Evolutionary conservation across 2,888 invertebrate genomes (phyloP).

Genomic region (Pyrocoelia pectoralis): DNA sequence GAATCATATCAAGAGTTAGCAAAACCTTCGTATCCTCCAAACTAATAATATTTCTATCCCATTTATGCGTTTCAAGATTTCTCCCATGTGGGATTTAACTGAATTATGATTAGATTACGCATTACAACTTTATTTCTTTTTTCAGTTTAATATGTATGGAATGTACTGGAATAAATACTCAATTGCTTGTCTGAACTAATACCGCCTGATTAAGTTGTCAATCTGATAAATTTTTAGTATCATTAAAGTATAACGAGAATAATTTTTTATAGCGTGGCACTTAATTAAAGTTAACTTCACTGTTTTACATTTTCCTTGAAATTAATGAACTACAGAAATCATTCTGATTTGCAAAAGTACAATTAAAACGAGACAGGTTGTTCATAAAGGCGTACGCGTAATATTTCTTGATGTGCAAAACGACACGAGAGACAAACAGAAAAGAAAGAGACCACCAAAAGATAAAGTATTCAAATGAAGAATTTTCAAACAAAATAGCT

Average conservation of each 20-base stretch:
- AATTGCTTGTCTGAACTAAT: background rate
- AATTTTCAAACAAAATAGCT: slow-evolving; percentile 22
- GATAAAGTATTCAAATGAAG: slow-evolving; percentile 24
- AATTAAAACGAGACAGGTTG: slow-evolving; percentile 8
- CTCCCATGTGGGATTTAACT: no score
- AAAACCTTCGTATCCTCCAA: no score
- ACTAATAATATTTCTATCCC: no score
- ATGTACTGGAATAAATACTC: background rate
- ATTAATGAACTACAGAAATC: slow-evolving; percentile 11
- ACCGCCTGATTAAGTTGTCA: background rate
- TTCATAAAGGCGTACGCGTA: slow-evolving; percentile 2
- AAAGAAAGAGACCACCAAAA: background rate
- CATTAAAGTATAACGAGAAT: slow-evolving; percentile 2
- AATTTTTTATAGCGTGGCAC: background rate
- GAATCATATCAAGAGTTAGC: no score
- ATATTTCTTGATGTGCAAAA: slow-evolving; percentile 7
- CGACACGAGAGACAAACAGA: slow-evolving; percentile 7
- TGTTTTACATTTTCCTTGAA: slow-evolving; percentile 1
- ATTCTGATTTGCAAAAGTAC: slow-evolving; percentile 9
- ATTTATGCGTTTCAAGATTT: no score
- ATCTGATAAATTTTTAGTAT: background rate
- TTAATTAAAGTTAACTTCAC: background rate
- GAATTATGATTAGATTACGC: no score
- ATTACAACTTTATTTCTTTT: no score
- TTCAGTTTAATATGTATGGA: no score